Base-by-base conservation (phyloP, 2,113 vertebrate species). In the Triplophysa rosa region DNA sequence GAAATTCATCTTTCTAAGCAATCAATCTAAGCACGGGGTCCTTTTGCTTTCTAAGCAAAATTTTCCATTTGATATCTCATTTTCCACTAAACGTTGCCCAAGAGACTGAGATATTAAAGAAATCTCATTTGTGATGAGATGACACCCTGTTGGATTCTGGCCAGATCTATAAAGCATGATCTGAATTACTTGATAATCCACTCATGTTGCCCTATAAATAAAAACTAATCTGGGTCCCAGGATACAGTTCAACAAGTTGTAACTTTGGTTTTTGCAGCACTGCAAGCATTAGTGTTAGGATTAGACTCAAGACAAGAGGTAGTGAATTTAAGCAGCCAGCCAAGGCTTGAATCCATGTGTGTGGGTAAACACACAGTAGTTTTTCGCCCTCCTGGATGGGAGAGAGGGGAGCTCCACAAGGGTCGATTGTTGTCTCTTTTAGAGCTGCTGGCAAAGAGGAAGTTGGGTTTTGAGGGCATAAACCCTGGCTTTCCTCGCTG, bases 331-430 rank as follows among this genome's bases (percentile, higher is more conserved):
- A 29, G 70, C 9, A 79, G 42, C 52, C 52, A 74, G 71, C 71
- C 58, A 72, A 59, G 10, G 54, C 70, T 45, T 74, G 58, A 74
- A 2, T 62, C 37, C 37, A 62, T 37, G 5, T 63, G 42, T n/a
- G 21, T 37, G 66, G 67, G 52, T 21, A 9, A 64, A 94, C 93
- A 78, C 90, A 94, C 92, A 93, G 83, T 1, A 54, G 82, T 77
- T 89, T 91, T 79, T 89, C 83, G 68, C 81, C 82, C 79, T 86
- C 86, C 73, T 59, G 83, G 86, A 92, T 90, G 49, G 88, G 17
- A 70, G 88, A 77, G 58, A 91, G 81, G 3, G 90, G 82, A 29
- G 87, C 88, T 0, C 82, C 71, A n/a, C 84, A 84, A 21, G 80
- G 19, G 84, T 82, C 86, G 79, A 85, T 87, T 77, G 58, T 88